Base-by-base conservation (phyloP, 2,113 vertebrate species). In the Dasyprocta punctata region DNA sequence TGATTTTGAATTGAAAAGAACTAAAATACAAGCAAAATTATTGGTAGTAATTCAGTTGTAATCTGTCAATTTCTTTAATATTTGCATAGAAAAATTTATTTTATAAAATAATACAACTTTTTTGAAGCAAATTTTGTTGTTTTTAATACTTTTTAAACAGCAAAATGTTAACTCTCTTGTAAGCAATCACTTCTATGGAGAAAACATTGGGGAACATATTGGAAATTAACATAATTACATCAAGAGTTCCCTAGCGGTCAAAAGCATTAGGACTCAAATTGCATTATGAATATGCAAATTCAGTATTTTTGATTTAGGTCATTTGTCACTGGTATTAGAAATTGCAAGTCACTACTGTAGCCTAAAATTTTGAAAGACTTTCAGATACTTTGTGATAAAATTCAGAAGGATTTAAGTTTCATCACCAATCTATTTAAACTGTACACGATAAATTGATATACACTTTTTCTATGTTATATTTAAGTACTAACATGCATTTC, bases 211-310 rank as follows among this genome's bases (percentile, higher is more conserved):
- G 78, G 90, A 98, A 94, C 94, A 97, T 97, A 98, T 93, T 98
- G 96, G 47, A 98, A 98, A 98, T 98, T 98, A 98, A 69, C 95
- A 98, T 98, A 97, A 98, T 98, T 93, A 96, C 98, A 97, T 98
- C 94, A 97, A 97, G 69, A 96, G 86, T 95, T 97, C 97, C 91
- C 97, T 89, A 95, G 81, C 84, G 94, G 92, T 96, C 96, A 97
- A 81, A 97, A 97, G 22, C 86, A 96, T 98, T 97, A 97, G 87
- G 95, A 92, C 89, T 97, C 94, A 97, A 91, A 98, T 97, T 97
- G 52, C 13, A 93, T 98, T 98, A 98, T 96, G 90, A 93, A 97
- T 96, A 98, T 86, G 94, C 77, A 98, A 98, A 98, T 97, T 12
- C 49, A 96, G n/a, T 38, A 88, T n/a, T 97, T 97, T 93, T 97